These are phyloP conservation scores for Brenthis daphne DNA, from an alignment of 2,888 invertebrate genomes.

Conservation along the genomic window DNA sequence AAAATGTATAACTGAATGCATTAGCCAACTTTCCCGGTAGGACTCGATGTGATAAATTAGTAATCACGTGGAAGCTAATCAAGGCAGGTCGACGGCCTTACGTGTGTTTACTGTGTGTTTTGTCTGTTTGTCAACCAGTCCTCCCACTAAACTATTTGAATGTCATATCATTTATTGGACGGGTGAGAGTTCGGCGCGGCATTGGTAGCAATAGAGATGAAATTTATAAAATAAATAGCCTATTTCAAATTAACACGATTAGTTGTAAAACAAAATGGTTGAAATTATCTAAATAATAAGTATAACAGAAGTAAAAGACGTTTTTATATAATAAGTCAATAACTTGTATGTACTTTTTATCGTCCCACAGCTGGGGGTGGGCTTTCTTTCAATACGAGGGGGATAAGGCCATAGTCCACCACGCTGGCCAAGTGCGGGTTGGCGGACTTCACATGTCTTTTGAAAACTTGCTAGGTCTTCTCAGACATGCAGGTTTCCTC, in stretches of 20 bases:
- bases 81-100: conserved; percentile 70
- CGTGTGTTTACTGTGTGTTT: conserved; percentile 62
- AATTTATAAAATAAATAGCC: conserved; percentile 6
- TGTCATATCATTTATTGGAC: conserved; percentile 52
- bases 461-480: too few species aligned
- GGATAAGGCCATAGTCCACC: too few species aligned
- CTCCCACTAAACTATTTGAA: conserved; percentile 70
- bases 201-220: conserved; percentile 7
- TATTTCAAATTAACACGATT: background rate
- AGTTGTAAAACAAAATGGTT: background rate
- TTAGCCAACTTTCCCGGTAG: conserved; percentile 45
- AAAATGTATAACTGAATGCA: conserved; percentile 30
- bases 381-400: too few species aligned
- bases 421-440: too few species aligned
- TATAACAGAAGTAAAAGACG: too few species aligned
- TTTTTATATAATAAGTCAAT: too few species aligned
- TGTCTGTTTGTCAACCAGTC: conserved; percentile 68
- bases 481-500: too few species aligned
- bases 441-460: too few species aligned
- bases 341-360: too few species aligned
- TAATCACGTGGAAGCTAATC: conserved; percentile 63
- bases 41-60: conserved; percentile 58
- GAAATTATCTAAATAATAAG: too few species aligned
- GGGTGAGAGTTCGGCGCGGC: conserved; percentile 36
- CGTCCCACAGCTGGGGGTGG: too few species aligned